Evolutionary conservation across 2,888 invertebrate species (phyloP).

Genomic region (Crossocerus cetratus): DNA sequence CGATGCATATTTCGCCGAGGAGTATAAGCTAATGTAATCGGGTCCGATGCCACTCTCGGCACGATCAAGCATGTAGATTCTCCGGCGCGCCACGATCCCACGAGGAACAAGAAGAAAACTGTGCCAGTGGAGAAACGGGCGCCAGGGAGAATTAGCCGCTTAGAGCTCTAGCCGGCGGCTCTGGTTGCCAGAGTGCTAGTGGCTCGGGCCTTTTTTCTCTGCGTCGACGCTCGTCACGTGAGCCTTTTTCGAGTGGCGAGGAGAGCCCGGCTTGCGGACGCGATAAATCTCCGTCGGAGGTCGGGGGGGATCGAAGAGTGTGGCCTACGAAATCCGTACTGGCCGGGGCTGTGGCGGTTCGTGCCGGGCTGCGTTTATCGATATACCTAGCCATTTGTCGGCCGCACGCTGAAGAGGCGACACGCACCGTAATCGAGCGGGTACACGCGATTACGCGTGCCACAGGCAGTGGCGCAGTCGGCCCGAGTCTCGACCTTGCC

Average conservation of each 20-base stretch:
- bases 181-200: no score
- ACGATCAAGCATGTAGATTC: background rate
- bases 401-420: constrained; percentile 39
- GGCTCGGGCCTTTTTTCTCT: background rate
- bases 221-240: background rate
- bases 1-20: background rate
- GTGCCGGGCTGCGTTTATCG: constrained; percentile 32
- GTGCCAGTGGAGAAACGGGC: background rate
- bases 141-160: background rate
- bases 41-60: background rate
- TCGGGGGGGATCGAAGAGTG: background rate
- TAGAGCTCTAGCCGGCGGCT: no score
- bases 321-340: background rate
- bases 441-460: constrained; percentile 56
- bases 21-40: no score
- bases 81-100: background rate
- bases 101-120: background rate
- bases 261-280: background rate
- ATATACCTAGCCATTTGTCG: constrained; percentile 42
- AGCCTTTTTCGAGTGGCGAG: background rate
- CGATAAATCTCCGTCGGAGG: constrained; percentile 32
- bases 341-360: constrained; percentile 18
- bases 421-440: constrained; percentile 44
- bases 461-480: background rate
- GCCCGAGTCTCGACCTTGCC: constrained; percentile 27